These are phyloP conservation scores for Ladona fulva DNA, from an alignment of 1,140 invertebrate species.

Conservation along the genomic window DNA sequence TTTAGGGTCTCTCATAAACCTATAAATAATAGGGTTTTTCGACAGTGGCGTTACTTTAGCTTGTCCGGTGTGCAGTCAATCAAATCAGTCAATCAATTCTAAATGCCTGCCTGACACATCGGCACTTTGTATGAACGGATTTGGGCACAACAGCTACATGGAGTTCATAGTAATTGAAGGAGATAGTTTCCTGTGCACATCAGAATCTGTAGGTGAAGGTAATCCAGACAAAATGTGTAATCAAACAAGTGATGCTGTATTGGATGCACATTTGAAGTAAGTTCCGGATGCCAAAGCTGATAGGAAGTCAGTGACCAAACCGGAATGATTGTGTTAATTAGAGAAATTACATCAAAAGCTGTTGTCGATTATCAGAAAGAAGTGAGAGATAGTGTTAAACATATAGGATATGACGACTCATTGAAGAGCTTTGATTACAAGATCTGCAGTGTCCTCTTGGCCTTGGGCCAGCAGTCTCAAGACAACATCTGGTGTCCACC, in stretches of 20 bases:
- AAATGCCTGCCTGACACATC: slow-evolving; percentile 65
- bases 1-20: too few relatives aligned
- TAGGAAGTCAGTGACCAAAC: slow-evolving; percentile 84
- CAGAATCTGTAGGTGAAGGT: slow-evolving; percentile 97
- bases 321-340: slow-evolving; percentile 75
- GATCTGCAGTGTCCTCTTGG: slow-evolving; percentile 95
- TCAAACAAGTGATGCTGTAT: slow-evolving; percentile 97
- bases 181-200: slow-evolving; percentile 93
- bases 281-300: slow-evolving; percentile 96
- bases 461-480: slow-evolving; percentile 93
- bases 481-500: slow-evolving; percentile 96
- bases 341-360: slow-evolving; percentile 84
- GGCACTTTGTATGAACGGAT: slow-evolving; percentile 57
- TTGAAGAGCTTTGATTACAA: slow-evolving; percentile 99
- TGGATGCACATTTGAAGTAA: slow-evolving; percentile 93
- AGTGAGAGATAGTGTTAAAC: slow-evolving; percentile 88
- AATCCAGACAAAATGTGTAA: slow-evolving; percentile 99
- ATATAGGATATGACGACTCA: slow-evolving; percentile 97
- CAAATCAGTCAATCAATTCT: too few relatives aligned
- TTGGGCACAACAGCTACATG: slow-evolving; percentile 54
- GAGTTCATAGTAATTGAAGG: slow-evolving; percentile 65
- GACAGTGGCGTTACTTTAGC: neutral
- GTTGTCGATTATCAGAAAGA: slow-evolving; percentile 95
- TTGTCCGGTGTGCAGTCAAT: neutral
- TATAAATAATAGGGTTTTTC: too few relatives aligned